Base-by-base conservation (phyloP, 2,113 vertebrate species). In the Turdus rufiventris region DNA sequence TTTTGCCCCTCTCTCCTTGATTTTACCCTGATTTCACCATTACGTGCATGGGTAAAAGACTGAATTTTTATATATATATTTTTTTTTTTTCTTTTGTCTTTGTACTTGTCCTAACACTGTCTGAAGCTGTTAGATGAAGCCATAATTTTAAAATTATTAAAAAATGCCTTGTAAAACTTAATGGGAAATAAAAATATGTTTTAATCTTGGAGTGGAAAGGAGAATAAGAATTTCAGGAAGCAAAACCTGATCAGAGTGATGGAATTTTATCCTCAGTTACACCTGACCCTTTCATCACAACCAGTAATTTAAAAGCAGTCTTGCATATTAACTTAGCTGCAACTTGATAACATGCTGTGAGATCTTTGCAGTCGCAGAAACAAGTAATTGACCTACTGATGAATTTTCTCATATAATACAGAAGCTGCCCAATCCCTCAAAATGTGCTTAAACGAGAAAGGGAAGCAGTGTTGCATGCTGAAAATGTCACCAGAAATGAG, bases 401-500 rank as follows among this genome's bases (percentile, higher is more conserved):
- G 5, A 87, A 61, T 87, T 93, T 72, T 76, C 43, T 75, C 40
- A 18, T 54, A 8, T n/a, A 51, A 40, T 40, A 40, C 29, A 81
- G 50, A 68, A 89, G 50, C 38, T 91, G 13, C 29, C 58, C 36
- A 33, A 73, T 79, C 40, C 58, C 63, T 93, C 81, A 84, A 63
- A 87, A 57, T 31, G 38, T 88, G 58, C 42, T 70, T 58, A 68
- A 66, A 58, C 0, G 5, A 70, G 38, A 45, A 79, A 31, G 28
- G 19, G 66, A 88, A 70, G 81, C 85, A 93, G 70, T 28, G 45
- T 62, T 94, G 67, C 56, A 14, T 93, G 85, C 42, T 82, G 47
- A 65, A 89, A 62, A 36, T 76, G 74, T 76, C 91, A 73, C 66
- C 45, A 33, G 57, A 78, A 92, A 75, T 66, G 36, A 72, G 62